phyloP scores from a whole-genome alignment of 2,888 invertebrate species.

The Diarsia mendica region DNA sequence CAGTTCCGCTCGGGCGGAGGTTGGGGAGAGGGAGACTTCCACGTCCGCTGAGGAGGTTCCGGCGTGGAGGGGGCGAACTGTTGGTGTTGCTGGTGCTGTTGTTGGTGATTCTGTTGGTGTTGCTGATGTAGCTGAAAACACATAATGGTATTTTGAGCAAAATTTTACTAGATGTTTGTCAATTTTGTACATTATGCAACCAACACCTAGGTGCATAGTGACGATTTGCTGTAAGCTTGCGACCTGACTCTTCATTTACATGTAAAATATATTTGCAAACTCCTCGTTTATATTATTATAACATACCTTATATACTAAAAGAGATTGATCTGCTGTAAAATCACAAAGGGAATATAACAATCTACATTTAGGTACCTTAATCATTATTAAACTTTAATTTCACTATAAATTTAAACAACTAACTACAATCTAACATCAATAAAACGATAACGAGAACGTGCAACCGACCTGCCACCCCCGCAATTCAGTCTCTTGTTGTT shows the following conservation, averaged over 20 bases:
- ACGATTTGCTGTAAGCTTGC: slow-evolving; percentile 51
- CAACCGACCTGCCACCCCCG: slow-evolving; percentile 85
- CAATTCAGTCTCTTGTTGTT: slow-evolving; percentile 90
- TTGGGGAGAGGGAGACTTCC: slow-evolving; percentile 84
- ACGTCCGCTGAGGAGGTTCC: slow-evolving; percentile 82
- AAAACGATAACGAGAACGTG: slow-evolving; percentile 28
- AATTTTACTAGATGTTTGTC: not conserved
- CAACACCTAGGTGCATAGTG: slow-evolving; percentile 58
- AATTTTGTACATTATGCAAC: slow-evolving; percentile 39
- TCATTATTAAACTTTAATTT: not conserved
- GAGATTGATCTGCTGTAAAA: not conserved
- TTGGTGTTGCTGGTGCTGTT: slow-evolving; percentile 60
- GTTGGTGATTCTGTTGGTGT: slow-evolving; percentile 66
- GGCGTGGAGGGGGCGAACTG: slow-evolving; percentile 74
- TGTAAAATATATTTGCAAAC: not conserved
- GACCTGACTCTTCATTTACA: slow-evolving; percentile 30
- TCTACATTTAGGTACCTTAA: not conserved
- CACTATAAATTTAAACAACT: not conserved
- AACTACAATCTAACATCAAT: slow-evolving; percentile 15
- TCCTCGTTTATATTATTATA: not conserved
- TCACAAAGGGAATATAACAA: not conserved
- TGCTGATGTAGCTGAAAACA: slow-evolving; percentile 82
- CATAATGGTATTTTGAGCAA: slow-evolving; percentile 8
- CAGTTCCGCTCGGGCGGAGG: slow-evolving; percentile 82
- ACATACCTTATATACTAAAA: not conserved